These are phyloP conservation scores for Gymnogyps californianus DNA, from an alignment of 2,113 vertebrate genomes.

Conservation along the genomic window DNA sequence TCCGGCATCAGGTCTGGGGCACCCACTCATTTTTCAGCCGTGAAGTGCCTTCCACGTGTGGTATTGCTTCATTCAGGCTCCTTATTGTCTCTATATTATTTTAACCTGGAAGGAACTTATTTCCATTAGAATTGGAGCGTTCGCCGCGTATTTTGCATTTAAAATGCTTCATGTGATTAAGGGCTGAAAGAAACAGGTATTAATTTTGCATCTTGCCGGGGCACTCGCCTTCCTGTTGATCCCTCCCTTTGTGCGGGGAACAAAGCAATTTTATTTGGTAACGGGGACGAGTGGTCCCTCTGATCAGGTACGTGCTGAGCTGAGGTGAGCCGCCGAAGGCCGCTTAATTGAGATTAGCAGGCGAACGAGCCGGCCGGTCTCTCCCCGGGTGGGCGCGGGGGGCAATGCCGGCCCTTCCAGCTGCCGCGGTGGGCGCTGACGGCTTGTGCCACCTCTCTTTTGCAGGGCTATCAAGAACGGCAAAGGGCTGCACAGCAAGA, in stretches of 20 bases:
- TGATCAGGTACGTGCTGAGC: not conserved
- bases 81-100: not conserved
- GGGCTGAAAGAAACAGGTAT: conserved; percentile 1
- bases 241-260: not conserved
- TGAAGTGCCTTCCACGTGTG: not conserved
- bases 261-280: conserved; percentile 23
- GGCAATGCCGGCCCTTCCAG: not conserved
- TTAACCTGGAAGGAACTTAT: conserved; percentile 41
- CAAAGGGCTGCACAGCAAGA: conserved; percentile 98
- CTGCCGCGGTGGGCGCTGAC: not conserved
- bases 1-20: not conserved
- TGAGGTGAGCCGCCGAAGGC: not conserved
- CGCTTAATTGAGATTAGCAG: not conserved
- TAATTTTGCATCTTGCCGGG: conserved; percentile 2
- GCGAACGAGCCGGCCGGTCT: not conserved
- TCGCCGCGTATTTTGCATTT: conserved; percentile 42
- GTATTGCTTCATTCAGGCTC: not conserved
- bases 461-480: conserved; percentile 94
- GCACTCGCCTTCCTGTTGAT: not conserved
- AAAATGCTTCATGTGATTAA: conserved; percentile 49
- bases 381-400: not conserved
- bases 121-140: conserved; percentile 36
- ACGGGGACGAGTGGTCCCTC: not conserved
- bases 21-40: not conserved
- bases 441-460: not conserved